Evolutionary conservation across 2,888 invertebrate species (phyloP).

Genomic region (Gasteruption jaculator): DNA sequence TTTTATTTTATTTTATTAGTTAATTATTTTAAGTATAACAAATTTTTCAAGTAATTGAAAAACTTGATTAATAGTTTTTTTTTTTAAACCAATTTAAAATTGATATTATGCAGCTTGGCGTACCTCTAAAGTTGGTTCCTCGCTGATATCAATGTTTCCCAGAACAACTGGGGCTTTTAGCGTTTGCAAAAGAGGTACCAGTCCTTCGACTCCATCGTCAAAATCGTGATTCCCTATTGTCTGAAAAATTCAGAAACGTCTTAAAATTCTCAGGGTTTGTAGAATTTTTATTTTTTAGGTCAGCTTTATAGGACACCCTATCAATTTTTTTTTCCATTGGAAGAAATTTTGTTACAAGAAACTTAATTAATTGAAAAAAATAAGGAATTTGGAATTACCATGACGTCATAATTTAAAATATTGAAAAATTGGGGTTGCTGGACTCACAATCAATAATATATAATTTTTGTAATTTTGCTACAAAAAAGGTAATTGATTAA

Average conservation of each 20-base stretch:
- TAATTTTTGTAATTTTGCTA: too few relatives aligned
- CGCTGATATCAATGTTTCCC: slow-evolving; percentile 68
- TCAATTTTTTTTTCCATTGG: too few relatives aligned
- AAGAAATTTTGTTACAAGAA: not conserved
- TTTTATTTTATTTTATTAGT: too few relatives aligned
- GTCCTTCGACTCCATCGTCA: slow-evolving; percentile 68
- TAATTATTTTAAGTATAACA: too few relatives aligned
- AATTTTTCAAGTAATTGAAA: slow-evolving; percentile 1
- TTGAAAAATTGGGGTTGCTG: too few relatives aligned
- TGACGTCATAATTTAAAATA: too few relatives aligned
- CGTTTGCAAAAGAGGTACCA: slow-evolving; percentile 66
- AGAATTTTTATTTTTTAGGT: too few relatives aligned
- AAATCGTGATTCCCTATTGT: slow-evolving; percentile 86
- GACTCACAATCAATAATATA: too few relatives aligned
- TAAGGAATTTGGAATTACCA: too few relatives aligned
- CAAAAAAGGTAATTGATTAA: not conserved
- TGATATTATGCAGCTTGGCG: slow-evolving; percentile 24
- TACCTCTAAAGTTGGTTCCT: slow-evolving; percentile 60
- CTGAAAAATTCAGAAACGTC: slow-evolving; percentile 49
- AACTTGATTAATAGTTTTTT: not conserved
- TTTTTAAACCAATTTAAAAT: slow-evolving; percentile 7
- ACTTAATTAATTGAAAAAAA: not conserved
- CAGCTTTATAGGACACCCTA: too few relatives aligned
- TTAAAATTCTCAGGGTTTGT: not conserved
- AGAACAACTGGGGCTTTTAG: slow-evolving; percentile 67